Percentiles rank a stretch among this genome's conserved stretches.
phyloP scores from a whole-genome alignment of 1,140 invertebrate genomes.

The Drosophila varians region DNA sequence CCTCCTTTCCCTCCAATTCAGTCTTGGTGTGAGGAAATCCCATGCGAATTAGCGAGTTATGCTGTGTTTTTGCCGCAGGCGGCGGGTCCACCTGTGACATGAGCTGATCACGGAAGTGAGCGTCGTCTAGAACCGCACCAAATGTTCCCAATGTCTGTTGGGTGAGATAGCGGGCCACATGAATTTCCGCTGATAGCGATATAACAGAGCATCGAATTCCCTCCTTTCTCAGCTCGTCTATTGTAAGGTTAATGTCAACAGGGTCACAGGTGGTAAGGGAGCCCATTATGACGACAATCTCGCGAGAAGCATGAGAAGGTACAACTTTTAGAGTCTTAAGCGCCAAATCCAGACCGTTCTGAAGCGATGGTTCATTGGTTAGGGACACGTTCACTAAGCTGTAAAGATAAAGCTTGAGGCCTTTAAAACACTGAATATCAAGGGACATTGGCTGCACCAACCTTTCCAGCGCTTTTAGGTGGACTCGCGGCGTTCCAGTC shows the following conservation, averaged over 20 bases:
- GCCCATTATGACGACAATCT: slow-evolving; percentile 95
- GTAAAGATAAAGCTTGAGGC: slow-evolving; percentile 2
- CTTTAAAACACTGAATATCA: background rate
- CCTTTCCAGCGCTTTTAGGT: slow-evolving; percentile 88
- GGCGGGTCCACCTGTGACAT: slow-evolving; percentile 94
- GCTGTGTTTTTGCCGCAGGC: slow-evolving; percentile 90
- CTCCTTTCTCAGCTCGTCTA: slow-evolving; percentile 88
- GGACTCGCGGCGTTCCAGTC: slow-evolving; percentile 93
- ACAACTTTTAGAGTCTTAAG: slow-evolving; percentile 93
- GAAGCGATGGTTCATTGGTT: slow-evolving; percentile 95
- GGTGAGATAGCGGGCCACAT: slow-evolving; percentile 93
- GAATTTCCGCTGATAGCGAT: slow-evolving; percentile 96
- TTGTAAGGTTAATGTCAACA: slow-evolving; percentile 94
- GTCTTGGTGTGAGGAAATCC: slow-evolving; percentile 91
- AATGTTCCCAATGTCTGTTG: slow-evolving; percentile 87
- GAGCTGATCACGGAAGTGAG: slow-evolving; percentile 93
- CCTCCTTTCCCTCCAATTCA: slow-evolving; percentile 86
- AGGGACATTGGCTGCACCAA: slow-evolving; percentile 30
- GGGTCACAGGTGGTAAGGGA: slow-evolving; percentile 99
- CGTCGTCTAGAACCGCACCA: slow-evolving; percentile 91
- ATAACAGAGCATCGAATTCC: slow-evolving; percentile 96
- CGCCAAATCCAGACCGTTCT: slow-evolving; percentile 96
- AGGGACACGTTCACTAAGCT: slow-evolving; percentile 86
- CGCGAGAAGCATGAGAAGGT: slow-evolving; percentile 96
- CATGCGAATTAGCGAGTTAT: slow-evolving; percentile 95